These are phyloP conservation scores for Empis stercorea DNA, from an alignment of 2,888 invertebrate species.

Conservation along the genomic window DNA sequence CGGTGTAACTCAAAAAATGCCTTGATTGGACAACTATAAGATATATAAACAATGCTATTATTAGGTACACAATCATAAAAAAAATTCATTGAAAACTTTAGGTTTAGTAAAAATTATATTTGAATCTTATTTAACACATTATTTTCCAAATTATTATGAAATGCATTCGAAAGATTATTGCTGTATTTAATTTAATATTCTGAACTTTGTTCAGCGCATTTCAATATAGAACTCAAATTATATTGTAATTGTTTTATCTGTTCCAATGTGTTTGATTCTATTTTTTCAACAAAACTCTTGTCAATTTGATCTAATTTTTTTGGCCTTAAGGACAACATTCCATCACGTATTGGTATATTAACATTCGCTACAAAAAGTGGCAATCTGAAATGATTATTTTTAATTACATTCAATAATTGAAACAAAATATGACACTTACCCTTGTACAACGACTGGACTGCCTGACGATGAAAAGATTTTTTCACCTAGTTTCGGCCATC, in stretches of 20 bases:
- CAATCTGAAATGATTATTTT: slow-evolving; percentile 6
- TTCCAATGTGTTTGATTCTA: slow-evolving; percentile 27
- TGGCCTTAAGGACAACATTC: slow-evolving; percentile 32
- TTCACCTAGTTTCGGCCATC: slow-evolving; percentile 36
- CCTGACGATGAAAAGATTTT: slow-evolving; percentile 31
- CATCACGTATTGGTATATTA: slow-evolving; percentile 33
- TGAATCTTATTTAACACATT: too few relatives aligned
- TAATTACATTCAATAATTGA: too few relatives aligned
- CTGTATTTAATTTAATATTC: too few relatives aligned
- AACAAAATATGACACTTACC: slow-evolving; percentile 10
- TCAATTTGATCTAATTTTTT: slow-evolving; percentile 26
- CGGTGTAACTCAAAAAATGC: too few relatives aligned
- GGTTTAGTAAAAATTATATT: too few relatives aligned
- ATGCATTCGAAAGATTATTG: too few relatives aligned
- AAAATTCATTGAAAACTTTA: too few relatives aligned
- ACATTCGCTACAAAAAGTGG: slow-evolving; percentile 32
- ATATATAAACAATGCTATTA: too few relatives aligned
- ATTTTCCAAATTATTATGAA: too few relatives aligned
- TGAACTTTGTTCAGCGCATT: too few relatives aligned
- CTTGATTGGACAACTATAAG: too few relatives aligned
- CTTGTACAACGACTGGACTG: slow-evolving; percentile 32
- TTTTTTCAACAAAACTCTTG: slow-evolving; percentile 23
- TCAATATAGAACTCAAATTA: slow-evolving; percentile 17
- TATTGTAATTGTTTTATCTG: slow-evolving; percentile 31
- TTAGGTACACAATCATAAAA: too few relatives aligned